A percentile compares a stretch with the other conserved stretches of the same genome.
Conservation (phyloP, 2,888 invertebrate species). For the Carpatolechia fugitivella region DNA sequence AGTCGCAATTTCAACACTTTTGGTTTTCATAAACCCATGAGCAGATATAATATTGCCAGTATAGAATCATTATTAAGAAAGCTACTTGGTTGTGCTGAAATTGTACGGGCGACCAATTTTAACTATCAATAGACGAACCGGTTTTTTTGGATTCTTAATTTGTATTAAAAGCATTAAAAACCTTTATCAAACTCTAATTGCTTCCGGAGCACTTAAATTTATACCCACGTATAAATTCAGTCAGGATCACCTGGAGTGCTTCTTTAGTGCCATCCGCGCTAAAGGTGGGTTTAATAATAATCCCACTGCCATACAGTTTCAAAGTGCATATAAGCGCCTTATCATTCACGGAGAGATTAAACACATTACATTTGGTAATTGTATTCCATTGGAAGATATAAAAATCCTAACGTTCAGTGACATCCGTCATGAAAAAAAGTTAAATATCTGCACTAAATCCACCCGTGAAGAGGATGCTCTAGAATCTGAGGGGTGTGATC, state of each 20-base stretch:
- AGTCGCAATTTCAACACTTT: not conserved
- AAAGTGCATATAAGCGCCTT: not conserved
- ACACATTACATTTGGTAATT: slow-evolving; percentile 4
- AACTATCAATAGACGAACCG: not conserved
- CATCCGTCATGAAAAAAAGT: slow-evolving; percentile 4
- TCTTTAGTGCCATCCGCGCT: not conserved
- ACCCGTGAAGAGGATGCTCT: not conserved
- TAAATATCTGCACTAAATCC: not conserved
- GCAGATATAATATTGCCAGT: not conserved
- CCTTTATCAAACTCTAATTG: not conserved
- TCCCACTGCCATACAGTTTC: too few relatives aligned
- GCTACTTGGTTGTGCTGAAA: not conserved
- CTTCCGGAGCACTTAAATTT: not conserved
- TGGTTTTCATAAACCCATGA: not conserved
- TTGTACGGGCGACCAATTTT: not conserved
- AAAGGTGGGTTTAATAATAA: not conserved
- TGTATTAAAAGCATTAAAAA: not conserved
- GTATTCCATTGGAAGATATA: slow-evolving; percentile 8
- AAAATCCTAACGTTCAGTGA: slow-evolving; percentile 3
- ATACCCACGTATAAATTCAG: not conserved
- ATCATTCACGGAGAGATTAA: not conserved
- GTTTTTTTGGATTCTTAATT: not conserved
- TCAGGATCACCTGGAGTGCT: not conserved
- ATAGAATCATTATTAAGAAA: not conserved
- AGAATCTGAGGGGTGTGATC: not conserved